These are phyloP conservation scores for Heterohyrax brucei DNA, from an alignment of 2,797 vertebrate species.

Conservation along the genomic window DNA sequence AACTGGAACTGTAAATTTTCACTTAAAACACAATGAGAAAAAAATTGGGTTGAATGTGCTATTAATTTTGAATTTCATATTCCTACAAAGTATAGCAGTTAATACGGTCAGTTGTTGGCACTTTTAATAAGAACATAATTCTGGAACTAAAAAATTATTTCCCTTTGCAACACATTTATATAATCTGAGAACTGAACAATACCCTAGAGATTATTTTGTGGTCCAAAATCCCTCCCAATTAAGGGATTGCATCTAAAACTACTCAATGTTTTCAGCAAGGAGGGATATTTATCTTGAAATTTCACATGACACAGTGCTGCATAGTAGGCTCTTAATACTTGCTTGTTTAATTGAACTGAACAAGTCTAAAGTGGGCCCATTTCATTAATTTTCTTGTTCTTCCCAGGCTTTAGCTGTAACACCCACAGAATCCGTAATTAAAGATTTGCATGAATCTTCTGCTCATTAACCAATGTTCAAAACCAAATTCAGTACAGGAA, in stretches of 20 bases:
- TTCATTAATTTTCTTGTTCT: slow-evolving; percentile 67
- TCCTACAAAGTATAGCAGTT: slow-evolving; percentile 51
- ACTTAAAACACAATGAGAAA: no score
- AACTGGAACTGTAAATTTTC: no score
- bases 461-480: slow-evolving; percentile 75
- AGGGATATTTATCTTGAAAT: slow-evolving; percentile 50
- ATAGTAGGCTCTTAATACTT: slow-evolving; percentile 3
- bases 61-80: slow-evolving; percentile 70
- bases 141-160: slow-evolving; percentile 81
- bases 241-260: slow-evolving; percentile 59
- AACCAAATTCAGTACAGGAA: slow-evolving; percentile 69
- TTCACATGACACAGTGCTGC: background rate
- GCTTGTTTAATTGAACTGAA: slow-evolving; percentile 34
- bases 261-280: background rate
- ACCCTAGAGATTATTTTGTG: slow-evolving; percentile 72
- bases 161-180: slow-evolving; percentile 80
- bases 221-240: slow-evolving; percentile 67
- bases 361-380: slow-evolving; percentile 26
- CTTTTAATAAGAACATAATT: slow-evolving; percentile 73
- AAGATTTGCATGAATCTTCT: slow-evolving; percentile 67
- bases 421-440: slow-evolving; percentile 71
- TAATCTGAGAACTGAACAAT: slow-evolving; percentile 73
- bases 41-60: slow-evolving; percentile 66
- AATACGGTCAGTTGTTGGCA: slow-evolving; percentile 72
- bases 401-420: slow-evolving; percentile 38